Evolutionary conservation across 2,113 vertebrate genomes (phyloP), one percentile per base, ranked within the genome.

Genomic region (Paramisgurnus dabryanus): DNA sequence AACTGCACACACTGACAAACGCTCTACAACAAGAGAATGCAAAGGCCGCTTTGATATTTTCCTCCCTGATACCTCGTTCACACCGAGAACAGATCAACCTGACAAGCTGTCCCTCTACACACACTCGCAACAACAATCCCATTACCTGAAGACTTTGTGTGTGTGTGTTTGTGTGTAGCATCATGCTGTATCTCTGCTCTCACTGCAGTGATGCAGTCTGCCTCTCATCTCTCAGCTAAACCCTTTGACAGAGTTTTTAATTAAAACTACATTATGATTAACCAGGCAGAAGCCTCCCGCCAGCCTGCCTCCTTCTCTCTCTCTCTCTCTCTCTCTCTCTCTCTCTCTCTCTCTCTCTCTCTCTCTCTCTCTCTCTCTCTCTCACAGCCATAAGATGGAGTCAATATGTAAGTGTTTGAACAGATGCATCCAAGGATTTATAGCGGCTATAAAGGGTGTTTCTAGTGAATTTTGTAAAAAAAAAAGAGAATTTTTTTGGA

Each of bases 181-280:
- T n/a, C 64, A 34, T 40, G 18, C 3, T 80, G 67, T 61, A 47
- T 34, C 43, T 71, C 27, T 53, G 64, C 10, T 67, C 34, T 61
- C 67, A 10, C 53, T 49, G 60, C 49, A 39, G 73, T 55, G 82
- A 55, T 72, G 53, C 63, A 50, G 41, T 65, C 67, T 76, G 74
- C 43, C 74, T 66, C 40, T 71, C 34, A 47, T 70, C 68, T 55
- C 22, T 64, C 41, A 76, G 74, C 96, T 98, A 98, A 98, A 98
- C 97, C 96, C 96, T 97, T 98, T 98, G 96, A 99, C 97, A 97
- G 95, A 96, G 96, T 97, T 98, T 98, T 98, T 98, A 98, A 98
- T 98, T 98, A 98, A 98, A 98, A 98, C 97, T 97, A 98, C 95
- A 98, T 98, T 98, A 98, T 96, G 96, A 96, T 97, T 98, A 98